These are phyloP conservation scores for Sceloporus tristichus DNA, from an alignment of 2,113 vertebrate species.

Conservation along the genomic window DNA sequence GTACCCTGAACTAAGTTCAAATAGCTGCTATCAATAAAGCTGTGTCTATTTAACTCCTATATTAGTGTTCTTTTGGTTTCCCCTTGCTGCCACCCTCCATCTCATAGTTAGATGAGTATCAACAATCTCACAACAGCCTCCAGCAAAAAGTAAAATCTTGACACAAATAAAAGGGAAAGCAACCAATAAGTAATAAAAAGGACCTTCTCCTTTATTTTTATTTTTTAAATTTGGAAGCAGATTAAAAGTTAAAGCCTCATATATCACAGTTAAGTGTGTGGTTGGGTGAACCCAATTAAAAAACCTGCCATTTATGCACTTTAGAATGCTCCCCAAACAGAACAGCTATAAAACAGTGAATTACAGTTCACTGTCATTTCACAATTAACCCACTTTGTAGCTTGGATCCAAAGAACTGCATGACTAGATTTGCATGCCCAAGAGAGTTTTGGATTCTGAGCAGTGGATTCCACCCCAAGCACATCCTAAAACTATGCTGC, in stretches of 20 bases:
- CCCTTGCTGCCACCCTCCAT: no score
- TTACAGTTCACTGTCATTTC: conserved; percentile 24
- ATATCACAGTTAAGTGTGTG: conserved; percentile 26
- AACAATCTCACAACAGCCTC: not conserved
- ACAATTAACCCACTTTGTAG: not conserved
- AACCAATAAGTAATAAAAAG: conserved; percentile 27
- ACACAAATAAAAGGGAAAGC: conserved; percentile 11
- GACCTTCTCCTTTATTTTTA: not conserved
- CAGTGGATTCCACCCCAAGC: not conserved
- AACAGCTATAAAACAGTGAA: not conserved
- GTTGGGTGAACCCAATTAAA: conserved; percentile 40
- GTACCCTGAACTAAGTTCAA: no score
- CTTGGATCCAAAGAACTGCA: conserved; percentile 23
- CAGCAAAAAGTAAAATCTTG: not conserved
- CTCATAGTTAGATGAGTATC: no score
- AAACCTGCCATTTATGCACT: not conserved
- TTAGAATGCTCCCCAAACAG: conserved; percentile 21
- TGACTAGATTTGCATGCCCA: not conserved
- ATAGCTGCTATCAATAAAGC: no score
- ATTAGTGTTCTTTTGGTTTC: no score
- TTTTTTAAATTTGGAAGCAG: conserved; percentile 24
- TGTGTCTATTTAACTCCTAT: no score
- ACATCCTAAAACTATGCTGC: not conserved
- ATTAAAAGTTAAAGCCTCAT: not conserved
- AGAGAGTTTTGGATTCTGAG: not conserved